Conservation (phyloP, 2,797 vertebrate genomes). For the Mormyrops boulengeri region DNA sequence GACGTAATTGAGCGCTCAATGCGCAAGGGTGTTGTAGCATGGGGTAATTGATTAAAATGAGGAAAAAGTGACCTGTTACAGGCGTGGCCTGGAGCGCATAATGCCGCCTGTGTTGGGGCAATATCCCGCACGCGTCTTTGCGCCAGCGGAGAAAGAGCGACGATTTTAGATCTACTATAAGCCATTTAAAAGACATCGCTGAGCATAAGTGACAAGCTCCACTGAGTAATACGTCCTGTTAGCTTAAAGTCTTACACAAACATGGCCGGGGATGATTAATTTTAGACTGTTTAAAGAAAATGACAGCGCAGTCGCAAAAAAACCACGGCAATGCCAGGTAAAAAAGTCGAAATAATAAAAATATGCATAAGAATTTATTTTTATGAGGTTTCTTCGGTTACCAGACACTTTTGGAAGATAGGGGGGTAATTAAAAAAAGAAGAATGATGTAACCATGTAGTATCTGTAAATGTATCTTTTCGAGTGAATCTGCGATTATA, state of each 20-base stretch:
- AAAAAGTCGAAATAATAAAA: not conserved
- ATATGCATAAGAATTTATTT: not conserved
- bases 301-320: not conserved
- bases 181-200: constrained; percentile 38
- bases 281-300: not conserved
- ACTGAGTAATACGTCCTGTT: not conserved
- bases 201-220: constrained; percentile 30
- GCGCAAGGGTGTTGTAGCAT: constrained; percentile 50
- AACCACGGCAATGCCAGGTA: not conserved
- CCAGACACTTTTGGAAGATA: not conserved
- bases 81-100: constrained; percentile 28
- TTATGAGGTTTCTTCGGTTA: not conserved
- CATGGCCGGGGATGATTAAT: not conserved
- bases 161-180: constrained; percentile 35
- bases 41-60: constrained; percentile 60
- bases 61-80: constrained; percentile 51
- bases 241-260: not conserved
- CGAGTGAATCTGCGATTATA: not conserved
- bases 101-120: constrained; percentile 48
- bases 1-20: constrained; percentile 44
- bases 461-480: not conserved
- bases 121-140: constrained; percentile 47
- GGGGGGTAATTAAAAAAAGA: not conserved
- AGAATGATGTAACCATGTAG: not conserved
- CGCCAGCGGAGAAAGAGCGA: not conserved